Evolutionary conservation across 2,888 invertebrate genomes (phyloP).

Genomic region (Apoda limacodes): DNA sequence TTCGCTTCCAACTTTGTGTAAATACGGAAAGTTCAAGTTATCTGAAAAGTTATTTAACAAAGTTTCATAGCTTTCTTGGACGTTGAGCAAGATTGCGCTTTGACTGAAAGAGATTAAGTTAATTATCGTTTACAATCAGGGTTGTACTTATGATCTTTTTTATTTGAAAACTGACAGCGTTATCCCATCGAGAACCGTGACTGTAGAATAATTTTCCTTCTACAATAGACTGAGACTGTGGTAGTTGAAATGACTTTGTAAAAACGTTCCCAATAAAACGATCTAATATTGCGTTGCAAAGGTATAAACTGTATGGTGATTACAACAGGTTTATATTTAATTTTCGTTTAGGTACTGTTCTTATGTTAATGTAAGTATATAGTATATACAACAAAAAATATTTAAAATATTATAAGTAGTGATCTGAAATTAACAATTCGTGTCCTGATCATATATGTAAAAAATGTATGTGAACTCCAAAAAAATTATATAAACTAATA

Average conservation of each 20-base stretch:
- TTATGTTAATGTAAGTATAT: too few species aligned
- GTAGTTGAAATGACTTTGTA: constrained; percentile 63
- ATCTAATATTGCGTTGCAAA: too few species aligned
- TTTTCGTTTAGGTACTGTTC: too few species aligned
- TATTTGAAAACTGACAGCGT: constrained; percentile 41
- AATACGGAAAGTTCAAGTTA: constrained; percentile 67
- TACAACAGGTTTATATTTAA: too few species aligned
- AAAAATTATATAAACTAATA: too few species aligned
- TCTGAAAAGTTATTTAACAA: constrained; percentile 72
- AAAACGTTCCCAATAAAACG: constrained; percentile 59
- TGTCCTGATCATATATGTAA: too few species aligned
- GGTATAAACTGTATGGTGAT: too few species aligned
- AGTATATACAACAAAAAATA: too few species aligned
- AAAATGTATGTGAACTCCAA: too few species aligned
- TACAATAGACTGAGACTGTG: constrained; percentile 64
- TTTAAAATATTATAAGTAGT: too few species aligned
- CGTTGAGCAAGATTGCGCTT: constrained; percentile 48
- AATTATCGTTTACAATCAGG: constrained; percentile 42
- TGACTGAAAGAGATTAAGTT: constrained; percentile 45
- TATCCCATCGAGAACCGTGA: constrained; percentile 70
- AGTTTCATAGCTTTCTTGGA: constrained; percentile 67
- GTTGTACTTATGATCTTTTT: constrained; percentile 38
- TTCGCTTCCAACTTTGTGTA: constrained; percentile 65
- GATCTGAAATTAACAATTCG: too few species aligned
- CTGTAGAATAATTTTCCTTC: constrained; percentile 69